Percentiles rank a stretch among this genome's conserved stretches.
phyloP scores from a whole-genome alignment of 2,888 invertebrate species.

The Dryadula phaetusa region DNA sequence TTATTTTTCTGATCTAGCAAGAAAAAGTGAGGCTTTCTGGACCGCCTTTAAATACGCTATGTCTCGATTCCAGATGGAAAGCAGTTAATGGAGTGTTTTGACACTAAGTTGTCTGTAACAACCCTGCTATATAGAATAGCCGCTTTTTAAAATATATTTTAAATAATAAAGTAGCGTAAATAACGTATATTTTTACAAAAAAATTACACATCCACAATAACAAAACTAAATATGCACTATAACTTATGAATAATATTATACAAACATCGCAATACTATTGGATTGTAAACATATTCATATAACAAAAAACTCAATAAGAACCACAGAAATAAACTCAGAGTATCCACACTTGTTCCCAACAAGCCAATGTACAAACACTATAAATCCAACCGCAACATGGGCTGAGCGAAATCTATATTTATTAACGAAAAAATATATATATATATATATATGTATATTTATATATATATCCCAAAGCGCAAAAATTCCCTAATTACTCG shows the following conservation, averaged over 20 bases:
- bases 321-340: not conserved
- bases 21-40: too few species aligned
- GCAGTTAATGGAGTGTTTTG: too few species aligned
- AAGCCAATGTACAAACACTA: slow-evolving; percentile 39
- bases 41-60: too few species aligned
- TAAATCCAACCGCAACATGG: slow-evolving; percentile 38
- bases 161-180: too few species aligned
- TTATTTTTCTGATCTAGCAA: too few species aligned
- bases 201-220: too few species aligned
- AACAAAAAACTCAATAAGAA: slow-evolving; percentile 7
- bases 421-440: slow-evolving; percentile 45
- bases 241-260: not conserved
- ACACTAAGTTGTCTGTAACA: too few species aligned
- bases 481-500: slow-evolving; percentile 68
- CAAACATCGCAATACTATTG: not conserved
- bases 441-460: slow-evolving; percentile 32
- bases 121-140: too few species aligned
- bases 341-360: slow-evolving; percentile 8
- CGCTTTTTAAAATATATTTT: too few species aligned
- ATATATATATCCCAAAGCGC: slow-evolving; percentile 35
- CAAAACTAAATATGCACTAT: too few species aligned
- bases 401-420: slow-evolving; percentile 43
- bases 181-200: too few species aligned
- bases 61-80: too few species aligned
- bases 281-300: not conserved